Percentiles rank a stretch among this genome's conserved stretches.
Evolutionary conservation across 2,113 vertebrate species (phyloP).

Genomic region (Percopsis transmontana): DNA sequence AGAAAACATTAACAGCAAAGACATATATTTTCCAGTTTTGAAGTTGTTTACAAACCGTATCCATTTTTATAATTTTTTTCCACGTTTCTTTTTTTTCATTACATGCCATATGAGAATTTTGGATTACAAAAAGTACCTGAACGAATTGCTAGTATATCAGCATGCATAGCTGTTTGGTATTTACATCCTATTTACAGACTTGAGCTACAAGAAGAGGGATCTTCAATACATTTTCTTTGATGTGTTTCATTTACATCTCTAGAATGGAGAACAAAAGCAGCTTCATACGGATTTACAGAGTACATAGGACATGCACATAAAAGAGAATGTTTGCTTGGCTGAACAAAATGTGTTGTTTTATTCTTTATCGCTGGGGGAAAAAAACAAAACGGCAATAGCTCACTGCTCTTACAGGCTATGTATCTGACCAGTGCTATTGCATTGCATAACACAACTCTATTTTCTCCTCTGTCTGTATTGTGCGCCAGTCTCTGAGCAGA

Average conservation of each 20-base stretch:
- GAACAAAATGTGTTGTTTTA: constrained; percentile 69
- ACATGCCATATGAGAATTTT: constrained; percentile 88
- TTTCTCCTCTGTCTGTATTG: constrained; percentile 81
- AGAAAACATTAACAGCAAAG: constrained; percentile 76
- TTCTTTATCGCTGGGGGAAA: constrained; percentile 35
- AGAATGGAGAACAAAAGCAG: constrained; percentile 84
- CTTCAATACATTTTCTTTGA: constrained; percentile 75
- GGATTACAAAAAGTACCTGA: constrained; percentile 99
- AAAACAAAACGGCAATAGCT: constrained; percentile 30
- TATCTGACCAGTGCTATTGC: constrained; percentile 56
- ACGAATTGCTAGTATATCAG: constrained; percentile 92
- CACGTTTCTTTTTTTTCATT: constrained; percentile 76
- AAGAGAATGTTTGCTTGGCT: constrained; percentile 85
- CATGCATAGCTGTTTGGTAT: constrained; percentile 96
- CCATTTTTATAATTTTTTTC: constrained; percentile 71
- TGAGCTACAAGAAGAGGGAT: constrained; percentile 77
- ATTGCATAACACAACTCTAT: constrained; percentile 68
- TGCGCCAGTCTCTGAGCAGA: constrained; percentile 85
- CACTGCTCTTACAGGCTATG: constrained; percentile 43
- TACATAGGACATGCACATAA: constrained; percentile 89
- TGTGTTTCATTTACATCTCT: constrained; percentile 86
- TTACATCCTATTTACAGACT: constrained; percentile 96
- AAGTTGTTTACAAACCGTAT: constrained; percentile 77
- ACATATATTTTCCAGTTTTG: constrained; percentile 67
- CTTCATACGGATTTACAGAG: constrained; percentile 81